These are phyloP conservation scores for Rhagophthalmus giganteus DNA, from an alignment of 2,888 invertebrate species.

Conservation along the genomic window DNA sequence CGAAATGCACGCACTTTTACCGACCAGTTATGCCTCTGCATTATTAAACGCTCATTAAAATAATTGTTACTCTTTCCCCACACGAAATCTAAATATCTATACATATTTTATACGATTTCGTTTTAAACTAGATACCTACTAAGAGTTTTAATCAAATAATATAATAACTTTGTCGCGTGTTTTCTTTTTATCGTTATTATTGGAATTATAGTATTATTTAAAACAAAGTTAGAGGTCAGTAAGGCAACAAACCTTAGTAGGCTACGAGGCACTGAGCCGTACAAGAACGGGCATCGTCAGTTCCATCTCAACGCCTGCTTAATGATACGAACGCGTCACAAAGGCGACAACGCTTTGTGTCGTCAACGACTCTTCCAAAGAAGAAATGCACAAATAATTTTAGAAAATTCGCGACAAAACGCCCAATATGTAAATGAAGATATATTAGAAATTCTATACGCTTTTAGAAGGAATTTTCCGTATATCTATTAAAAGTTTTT, in stretches of 20 bases:
- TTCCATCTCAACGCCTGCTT: slow-evolving; percentile 51
- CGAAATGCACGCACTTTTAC: slow-evolving; percentile 34
- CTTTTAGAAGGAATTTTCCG: too few species aligned
- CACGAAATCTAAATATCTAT: slow-evolving; percentile 23
- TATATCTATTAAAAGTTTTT: too few species aligned
- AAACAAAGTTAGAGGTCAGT: slow-evolving; percentile 22
- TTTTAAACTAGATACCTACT: not conserved
- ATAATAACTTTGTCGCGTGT: too few species aligned
- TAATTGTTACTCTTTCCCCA: slow-evolving; percentile 37
- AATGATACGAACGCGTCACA: slow-evolving; percentile 52
- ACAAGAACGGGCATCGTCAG: slow-evolving; percentile 52
- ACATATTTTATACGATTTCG: not conserved
- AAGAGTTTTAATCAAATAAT: slow-evolving; percentile 1
- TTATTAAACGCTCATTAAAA: slow-evolving; percentile 41
- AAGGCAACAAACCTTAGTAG: slow-evolving; percentile 28
- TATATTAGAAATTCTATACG: too few species aligned
- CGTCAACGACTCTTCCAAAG: slow-evolving; percentile 16
- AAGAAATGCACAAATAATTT: slow-evolving; percentile 23
- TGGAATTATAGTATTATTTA: too few species aligned
- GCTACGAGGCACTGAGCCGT: slow-evolving; percentile 39
- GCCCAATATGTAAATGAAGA: too few species aligned
- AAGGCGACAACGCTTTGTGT: slow-evolving; percentile 44
- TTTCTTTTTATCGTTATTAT: too few species aligned
- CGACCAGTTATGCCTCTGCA: slow-evolving; percentile 36
- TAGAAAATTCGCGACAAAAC: too few species aligned